Evolutionary conservation across 23 tunicate genomes (phyloP), one percentile per base, ranked within the genome.

Genomic region (Corella eumyota): DNA sequence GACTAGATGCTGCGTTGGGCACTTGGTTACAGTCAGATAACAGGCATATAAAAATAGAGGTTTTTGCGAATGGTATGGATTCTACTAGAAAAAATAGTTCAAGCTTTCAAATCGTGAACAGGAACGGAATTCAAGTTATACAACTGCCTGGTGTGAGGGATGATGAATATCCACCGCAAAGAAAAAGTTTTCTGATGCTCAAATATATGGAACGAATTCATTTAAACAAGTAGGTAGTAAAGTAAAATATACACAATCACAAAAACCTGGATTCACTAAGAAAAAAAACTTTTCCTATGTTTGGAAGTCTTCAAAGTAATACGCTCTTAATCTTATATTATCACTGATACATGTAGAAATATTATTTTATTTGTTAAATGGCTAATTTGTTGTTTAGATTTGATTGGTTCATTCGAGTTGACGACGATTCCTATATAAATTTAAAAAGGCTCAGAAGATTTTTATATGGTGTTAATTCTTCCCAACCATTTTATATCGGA

Each of bases 371-470:
- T 30, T 60, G 27, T 25, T 7, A 7, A 11, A 11, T 60, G 6
- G 15, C 6, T 17, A 25, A 54, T 13, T 21, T n/a, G n/a, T n/a
- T n/a, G n/a, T n/a, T n/a, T n/a, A 75, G 81, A 2, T 75, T 75
- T 47, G 66, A 79, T 52, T 79, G 88, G 88, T 79, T 79, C 40
- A 6, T 79, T 6, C 70, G 88, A 32, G 25, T 62, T 4, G 88
- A 79, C 57, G 88, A 79, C 45, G 88, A 79, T 31, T 71, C 78
- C 0, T 79, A 70, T 32, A n/a, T 79, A 0, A 63, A 71, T 15
- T 13, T 64, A n/a, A 71, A 79, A 17, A 51, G 55, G 23, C 63
- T 79, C 0, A 27, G 21, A 0, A 34, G 29, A 28, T 50, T 71
- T 17, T 37, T 79, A 36, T 44, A 61, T 23, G 19, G 53, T 36